Evolutionary conservation across 2,797 vertebrate genomes (phyloP).

Genomic region (Protonibea diacanthus): DNA sequence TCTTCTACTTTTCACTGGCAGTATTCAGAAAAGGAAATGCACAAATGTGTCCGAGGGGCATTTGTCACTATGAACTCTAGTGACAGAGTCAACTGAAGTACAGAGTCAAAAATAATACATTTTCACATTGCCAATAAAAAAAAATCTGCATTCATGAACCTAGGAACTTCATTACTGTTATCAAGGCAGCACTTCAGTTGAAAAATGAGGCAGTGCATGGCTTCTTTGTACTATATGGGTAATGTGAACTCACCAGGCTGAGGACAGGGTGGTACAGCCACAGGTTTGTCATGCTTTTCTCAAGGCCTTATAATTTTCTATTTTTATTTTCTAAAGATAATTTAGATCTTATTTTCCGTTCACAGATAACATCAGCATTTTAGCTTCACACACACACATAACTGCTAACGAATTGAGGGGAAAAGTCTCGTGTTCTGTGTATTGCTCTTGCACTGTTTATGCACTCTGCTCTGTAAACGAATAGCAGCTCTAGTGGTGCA

Average conservation of each 20-base stretch:
- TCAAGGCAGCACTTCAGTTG: conserved; percentile 73
- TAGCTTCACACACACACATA: background rate
- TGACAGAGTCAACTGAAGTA: conserved; percentile 25
- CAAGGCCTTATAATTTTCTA: background rate
- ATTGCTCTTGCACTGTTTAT: conserved; percentile 46
- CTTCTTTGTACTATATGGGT: conserved; percentile 39
- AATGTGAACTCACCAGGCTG: conserved; percentile 64
- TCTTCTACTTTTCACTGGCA: conserved; percentile 53
- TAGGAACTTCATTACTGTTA: conserved; percentile 76
- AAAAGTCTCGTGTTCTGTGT: conserved; percentile 26
- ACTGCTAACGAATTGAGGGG: conserved; percentile 31
- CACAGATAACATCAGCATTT: conserved; percentile 25
- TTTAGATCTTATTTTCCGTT: conserved; percentile 20
- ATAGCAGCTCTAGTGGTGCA: conserved; percentile 59
- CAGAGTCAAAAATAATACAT: conserved; percentile 66
- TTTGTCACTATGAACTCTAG: conserved; percentile 19
- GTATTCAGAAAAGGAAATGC: conserved; percentile 48
- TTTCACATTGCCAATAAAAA: conserved; percentile 61
- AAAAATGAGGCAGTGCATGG: conserved; percentile 52
- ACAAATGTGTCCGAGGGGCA: conserved; percentile 1
- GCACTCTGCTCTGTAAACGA: conserved; percentile 46
- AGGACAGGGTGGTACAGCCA: conserved; percentile 52
- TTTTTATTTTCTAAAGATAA: conserved; percentile 19
- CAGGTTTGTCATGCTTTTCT: conserved; percentile 55
- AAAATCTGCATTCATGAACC: conserved; percentile 79